Evolutionary conservation across 2,888 invertebrate genomes (phyloP), one percentile per base, ranked within the genome.

Genomic region (Dorcus parallelipipedus): DNA sequence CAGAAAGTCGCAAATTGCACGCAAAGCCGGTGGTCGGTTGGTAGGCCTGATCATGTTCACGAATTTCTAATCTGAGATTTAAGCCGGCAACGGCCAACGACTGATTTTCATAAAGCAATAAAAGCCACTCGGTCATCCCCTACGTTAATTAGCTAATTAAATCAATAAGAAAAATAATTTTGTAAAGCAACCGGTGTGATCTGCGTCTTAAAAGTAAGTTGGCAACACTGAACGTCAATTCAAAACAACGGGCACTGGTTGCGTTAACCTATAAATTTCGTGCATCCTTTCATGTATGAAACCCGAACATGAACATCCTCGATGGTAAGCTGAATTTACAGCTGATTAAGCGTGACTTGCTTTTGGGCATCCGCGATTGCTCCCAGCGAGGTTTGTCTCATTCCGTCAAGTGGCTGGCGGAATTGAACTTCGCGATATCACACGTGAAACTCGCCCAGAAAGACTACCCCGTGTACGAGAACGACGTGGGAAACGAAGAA

Each of bases 341-440:
- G 56, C 79, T 82, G 67, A 82, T 90, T 42, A 90, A 90, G 74
- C 73, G 76, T 38, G 89, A 90, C 71, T 76, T 90, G 62, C 78
- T 86, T 23, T 76, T 77, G 61, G 88, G 86, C 7, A 85, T 90
- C 63, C 76, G 78, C 38, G 90, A 93, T 79, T 93, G 93, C 76
- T 86, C 86, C 17, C 86, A 89, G 70, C 84, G 95, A 54, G 92
- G 95, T 39, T 80, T 95, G 51, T 78, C 85, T 62, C 89, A 94
- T 71, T 89, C 89, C 62, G 87, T 90, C 17, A 95, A 94, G 83
- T 95, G 95, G 94, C 81, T 95, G 59, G 86, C 94, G 0, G 95
- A 95, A 78, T 80, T 95, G 73, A 91, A 91, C 77, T 89, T 83
- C 74, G 86, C 93, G 0, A 72, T 95, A 45, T 84, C 84, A 71